Conservation (phyloP, 2,888 invertebrate genomes). For the Clunio marinus region DNA sequence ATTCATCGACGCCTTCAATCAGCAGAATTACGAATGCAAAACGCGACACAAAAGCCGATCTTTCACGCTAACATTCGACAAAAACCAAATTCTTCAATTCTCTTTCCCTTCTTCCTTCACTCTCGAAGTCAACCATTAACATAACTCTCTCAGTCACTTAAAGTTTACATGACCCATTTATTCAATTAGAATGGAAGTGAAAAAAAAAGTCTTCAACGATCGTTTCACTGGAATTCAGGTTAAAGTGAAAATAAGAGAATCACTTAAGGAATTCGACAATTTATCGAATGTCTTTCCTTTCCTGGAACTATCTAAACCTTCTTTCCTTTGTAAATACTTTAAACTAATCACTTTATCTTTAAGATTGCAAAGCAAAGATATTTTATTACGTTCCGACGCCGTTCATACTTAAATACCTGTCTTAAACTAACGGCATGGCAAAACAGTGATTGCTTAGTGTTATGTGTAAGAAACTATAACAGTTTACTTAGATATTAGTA, state of each 20-base stretch:
- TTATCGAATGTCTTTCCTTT: neutral
- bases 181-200: neutral
- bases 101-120: neutral
- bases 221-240: neutral
- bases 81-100: neutral
- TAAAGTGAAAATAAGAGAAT: neutral
- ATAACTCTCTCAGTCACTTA: neutral
- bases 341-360: neutral
- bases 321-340: too few relatives aligned
- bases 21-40: neutral
- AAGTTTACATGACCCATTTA: neutral
- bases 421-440: neutral
- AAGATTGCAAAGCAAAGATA: neutral
- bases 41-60: neutral
- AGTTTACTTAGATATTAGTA: neutral
- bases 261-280: neutral
- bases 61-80: slow-evolving; percentile 1
- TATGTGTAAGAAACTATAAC: neutral
- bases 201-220: too few relatives aligned
- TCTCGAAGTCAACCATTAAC: neutral
- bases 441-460: neutral
- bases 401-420: neutral
- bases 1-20: neutral
- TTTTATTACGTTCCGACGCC: too few relatives aligned
- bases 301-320: too few relatives aligned